Conservation (phyloP, 2,113 vertebrate genomes). For the Nipponia nippon region DNA sequence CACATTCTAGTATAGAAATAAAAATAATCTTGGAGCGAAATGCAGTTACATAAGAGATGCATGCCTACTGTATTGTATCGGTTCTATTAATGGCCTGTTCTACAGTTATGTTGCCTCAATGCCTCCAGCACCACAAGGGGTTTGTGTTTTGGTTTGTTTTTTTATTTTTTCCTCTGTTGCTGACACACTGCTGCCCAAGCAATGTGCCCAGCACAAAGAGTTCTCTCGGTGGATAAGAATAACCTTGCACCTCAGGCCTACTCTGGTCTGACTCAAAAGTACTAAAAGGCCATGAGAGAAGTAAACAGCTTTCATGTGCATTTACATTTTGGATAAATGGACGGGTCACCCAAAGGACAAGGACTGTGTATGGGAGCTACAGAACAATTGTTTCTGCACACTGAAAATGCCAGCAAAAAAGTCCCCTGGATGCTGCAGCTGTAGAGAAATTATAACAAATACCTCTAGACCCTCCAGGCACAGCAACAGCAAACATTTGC, state of each 20-base stretch:
- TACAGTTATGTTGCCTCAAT: not conserved
- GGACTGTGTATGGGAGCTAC: not conserved
- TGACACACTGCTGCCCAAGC: not conserved
- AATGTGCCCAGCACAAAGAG: not conserved
- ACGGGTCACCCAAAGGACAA: slow-evolving; percentile 61
- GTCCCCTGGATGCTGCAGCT: not conserved
- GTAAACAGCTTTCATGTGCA: slow-evolving; percentile 43
- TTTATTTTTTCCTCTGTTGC: not conserved
- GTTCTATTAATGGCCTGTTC: not conserved
- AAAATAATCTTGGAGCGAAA: not conserved
- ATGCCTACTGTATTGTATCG: not conserved
- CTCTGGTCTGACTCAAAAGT: slow-evolving; percentile 18
- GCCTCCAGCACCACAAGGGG: not conserved
- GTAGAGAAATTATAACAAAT: not conserved
- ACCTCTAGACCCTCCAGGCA: not conserved
- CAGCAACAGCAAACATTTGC: not conserved
- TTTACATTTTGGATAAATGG: slow-evolving; percentile 11
- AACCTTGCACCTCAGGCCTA: not conserved
- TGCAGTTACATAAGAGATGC: not conserved
- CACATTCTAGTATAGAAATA: not conserved
- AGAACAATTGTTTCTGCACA: not conserved
- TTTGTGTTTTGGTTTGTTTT: not conserved
- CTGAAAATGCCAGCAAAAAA: not conserved
- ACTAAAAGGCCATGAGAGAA: not conserved
- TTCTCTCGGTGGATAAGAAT: not conserved